Evolutionary conservation across 1,140 invertebrate species (phyloP).

Genomic region (Apolygus lucorum): DNA sequence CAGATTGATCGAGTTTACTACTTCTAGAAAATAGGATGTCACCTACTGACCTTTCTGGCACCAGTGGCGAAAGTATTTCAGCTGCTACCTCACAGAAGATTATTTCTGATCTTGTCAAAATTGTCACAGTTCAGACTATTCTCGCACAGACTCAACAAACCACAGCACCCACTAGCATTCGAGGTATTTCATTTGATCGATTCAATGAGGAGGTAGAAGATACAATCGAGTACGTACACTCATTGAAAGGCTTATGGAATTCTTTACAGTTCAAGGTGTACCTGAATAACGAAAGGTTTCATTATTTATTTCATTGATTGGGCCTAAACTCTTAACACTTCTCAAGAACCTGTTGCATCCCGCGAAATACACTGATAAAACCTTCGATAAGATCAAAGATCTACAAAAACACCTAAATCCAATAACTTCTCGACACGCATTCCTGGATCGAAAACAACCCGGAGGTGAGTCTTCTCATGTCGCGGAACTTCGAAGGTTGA

Average conservation of each 20-base stretch:
- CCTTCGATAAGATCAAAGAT: not conserved
- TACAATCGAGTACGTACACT: not conserved
- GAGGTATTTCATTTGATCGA: not conserved
- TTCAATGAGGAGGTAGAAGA: conserved; percentile 2
- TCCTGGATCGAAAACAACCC: not conserved
- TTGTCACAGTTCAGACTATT: not conserved
- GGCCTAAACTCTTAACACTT: not conserved
- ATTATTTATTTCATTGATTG: not conserved
- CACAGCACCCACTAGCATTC: not conserved
- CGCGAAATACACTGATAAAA: not conserved
- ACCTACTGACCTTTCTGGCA: too few relatives aligned
- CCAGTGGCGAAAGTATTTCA: too few relatives aligned
- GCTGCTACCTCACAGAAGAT: not conserved
- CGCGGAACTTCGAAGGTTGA: not conserved
- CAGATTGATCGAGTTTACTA: too few relatives aligned
- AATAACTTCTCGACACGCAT: conserved; percentile 1
- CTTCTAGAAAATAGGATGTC: too few relatives aligned
- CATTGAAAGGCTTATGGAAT: not conserved
- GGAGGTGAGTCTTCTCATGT: not conserved
- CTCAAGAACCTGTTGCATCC: not conserved
- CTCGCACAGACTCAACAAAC: not conserved
- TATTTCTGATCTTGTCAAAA: not conserved
- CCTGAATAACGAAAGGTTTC: not conserved
- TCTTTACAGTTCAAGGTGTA: not conserved
- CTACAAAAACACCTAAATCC: not conserved